Conservation (phyloP, 2,888 invertebrate species). For the Rhamphomyia laevipes region DNA sequence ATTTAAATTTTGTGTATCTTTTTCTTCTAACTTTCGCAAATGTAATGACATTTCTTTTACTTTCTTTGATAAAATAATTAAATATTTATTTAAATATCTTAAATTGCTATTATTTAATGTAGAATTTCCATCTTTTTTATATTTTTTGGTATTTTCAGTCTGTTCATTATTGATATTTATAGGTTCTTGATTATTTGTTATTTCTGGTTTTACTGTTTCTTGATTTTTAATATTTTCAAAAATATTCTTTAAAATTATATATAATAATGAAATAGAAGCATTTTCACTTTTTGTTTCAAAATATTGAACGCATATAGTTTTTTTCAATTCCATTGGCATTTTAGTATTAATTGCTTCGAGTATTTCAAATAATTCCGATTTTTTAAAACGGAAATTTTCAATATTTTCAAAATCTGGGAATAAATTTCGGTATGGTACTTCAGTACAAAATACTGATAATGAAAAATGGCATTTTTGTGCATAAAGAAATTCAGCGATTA, state of each 20-base stretch:
- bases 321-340: slow-evolving; percentile 8
- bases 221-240: background rate
- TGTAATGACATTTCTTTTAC: slow-evolving; percentile 23
- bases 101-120: slow-evolving; percentile 17
- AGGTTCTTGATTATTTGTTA: background rate
- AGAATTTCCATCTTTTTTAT: slow-evolving; percentile 5
- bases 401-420: slow-evolving; percentile 30
- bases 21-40: slow-evolving; percentile 17
- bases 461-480: slow-evolving; percentile 34
- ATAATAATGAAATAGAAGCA: slow-evolving; percentile 2
- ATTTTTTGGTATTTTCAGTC: background rate
- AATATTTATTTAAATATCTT: slow-evolving; percentile 23
- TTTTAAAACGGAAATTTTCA: slow-evolving; percentile 27
- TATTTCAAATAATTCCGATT: slow-evolving; percentile 26
- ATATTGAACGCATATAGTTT: slow-evolving; percentile 13
- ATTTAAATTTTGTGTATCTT: background rate
- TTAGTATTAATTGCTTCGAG: slow-evolving; percentile 22
- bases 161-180: background rate
- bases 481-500: slow-evolving; percentile 36
- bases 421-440: slow-evolving; percentile 30
- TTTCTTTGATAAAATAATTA: slow-evolving; percentile 23
- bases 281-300: background rate
- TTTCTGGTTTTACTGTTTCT: background rate
- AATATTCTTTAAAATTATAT: slow-evolving; percentile 4
- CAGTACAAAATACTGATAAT: slow-evolving; percentile 34